Evolutionary conservation across 2,888 invertebrate genomes (phyloP).

Genomic region (Phaonia tiefii): DNA sequence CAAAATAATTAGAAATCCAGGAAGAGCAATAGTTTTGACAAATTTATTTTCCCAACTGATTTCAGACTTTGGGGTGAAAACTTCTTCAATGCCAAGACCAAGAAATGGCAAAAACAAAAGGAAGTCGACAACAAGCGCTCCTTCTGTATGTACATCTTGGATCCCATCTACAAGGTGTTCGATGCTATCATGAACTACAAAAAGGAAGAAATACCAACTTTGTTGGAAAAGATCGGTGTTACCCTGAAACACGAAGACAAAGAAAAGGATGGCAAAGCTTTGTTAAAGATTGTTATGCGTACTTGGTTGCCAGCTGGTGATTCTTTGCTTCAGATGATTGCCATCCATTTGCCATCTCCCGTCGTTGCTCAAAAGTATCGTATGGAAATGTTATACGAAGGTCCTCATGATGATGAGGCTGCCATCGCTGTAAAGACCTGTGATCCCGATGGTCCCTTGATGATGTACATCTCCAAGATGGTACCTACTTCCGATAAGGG

Average conservation of each 20-base stretch:
- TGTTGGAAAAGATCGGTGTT: conserved; percentile 95
- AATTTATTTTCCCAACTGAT: too few species aligned
- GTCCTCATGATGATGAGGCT: conserved; percentile 97
- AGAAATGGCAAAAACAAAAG: conserved; percentile 98
- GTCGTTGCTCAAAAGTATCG: conserved; percentile 99
- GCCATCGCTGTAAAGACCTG: conserved; percentile 95
- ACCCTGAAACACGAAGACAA: conserved; percentile 96
- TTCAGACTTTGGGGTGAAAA: conserved; percentile 96
- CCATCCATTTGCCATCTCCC: conserved; percentile 99
- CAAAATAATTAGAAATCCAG: too few species aligned
- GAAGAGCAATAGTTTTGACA: too few species aligned
- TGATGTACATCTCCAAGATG: conserved; percentile 99
- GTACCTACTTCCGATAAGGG: conserved; percentile 99
- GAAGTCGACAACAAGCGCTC: conserved; percentile 96
- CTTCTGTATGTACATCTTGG: conserved; percentile 99
- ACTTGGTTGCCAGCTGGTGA: conserved; percentile 99
- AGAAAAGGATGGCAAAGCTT: conserved; percentile 97
- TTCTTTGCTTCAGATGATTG: conserved; percentile 99
- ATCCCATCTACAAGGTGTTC: conserved; percentile 98
- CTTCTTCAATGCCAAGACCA: conserved; percentile 97
- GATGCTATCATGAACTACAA: conserved; percentile 93
- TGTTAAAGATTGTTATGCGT: conserved; percentile 98
- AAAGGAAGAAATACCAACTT: conserved; percentile 94
- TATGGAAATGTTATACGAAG: conserved; percentile 99
- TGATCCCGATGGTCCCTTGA: conserved; percentile 97